A percentile compares a stretch with the other conserved stretches of the same genome.
Evolutionary conservation across 1,140 invertebrate species (phyloP).

Genomic region (Linepithema humile): DNA sequence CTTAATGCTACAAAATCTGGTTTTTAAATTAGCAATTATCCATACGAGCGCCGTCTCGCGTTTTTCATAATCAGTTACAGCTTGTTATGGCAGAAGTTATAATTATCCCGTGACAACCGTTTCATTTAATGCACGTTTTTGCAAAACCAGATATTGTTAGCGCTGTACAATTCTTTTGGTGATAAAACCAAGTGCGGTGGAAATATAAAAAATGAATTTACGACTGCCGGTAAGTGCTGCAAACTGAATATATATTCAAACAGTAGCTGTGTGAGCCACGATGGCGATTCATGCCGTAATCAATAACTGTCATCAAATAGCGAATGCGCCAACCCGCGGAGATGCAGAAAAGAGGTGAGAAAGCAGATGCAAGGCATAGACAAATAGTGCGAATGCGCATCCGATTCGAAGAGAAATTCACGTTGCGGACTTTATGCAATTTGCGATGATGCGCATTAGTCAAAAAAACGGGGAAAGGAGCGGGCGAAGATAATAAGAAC

Average conservation of each 20-base stretch:
- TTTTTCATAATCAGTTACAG: slow-evolving; percentile 31
- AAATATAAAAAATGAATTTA: slow-evolving; percentile 20
- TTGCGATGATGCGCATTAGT: not conserved
- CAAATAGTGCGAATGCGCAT: slow-evolving; percentile 56
- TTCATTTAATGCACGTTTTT: slow-evolving; percentile 25
- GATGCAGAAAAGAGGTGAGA: not conserved
- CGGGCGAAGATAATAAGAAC: not conserved
- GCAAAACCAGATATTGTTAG: slow-evolving; percentile 8
- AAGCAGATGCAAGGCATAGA: slow-evolving; percentile 45
- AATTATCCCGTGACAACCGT: slow-evolving; percentile 16
- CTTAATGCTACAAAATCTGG: slow-evolving; percentile 22
- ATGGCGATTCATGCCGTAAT: not conserved
- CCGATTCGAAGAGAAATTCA: slow-evolving; percentile 42
- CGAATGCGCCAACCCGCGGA: not conserved
- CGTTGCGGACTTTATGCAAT: slow-evolving; percentile 12
- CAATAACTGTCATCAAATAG: not conserved
- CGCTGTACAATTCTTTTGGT: not conserved
- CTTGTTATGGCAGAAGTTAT: slow-evolving; percentile 16
- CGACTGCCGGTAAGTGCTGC: not conserved
- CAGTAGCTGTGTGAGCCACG: not conserved
- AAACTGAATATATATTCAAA: not conserved
- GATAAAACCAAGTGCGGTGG: not conserved
- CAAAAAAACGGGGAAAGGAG: not conserved
- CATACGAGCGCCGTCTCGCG: not conserved
- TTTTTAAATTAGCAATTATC: slow-evolving; percentile 41